Evolutionary conservation across 2,888 invertebrate genomes (phyloP), one percentile per base, ranked within the genome.

Genomic region (Poecilobothrus nobilitatus): DNA sequence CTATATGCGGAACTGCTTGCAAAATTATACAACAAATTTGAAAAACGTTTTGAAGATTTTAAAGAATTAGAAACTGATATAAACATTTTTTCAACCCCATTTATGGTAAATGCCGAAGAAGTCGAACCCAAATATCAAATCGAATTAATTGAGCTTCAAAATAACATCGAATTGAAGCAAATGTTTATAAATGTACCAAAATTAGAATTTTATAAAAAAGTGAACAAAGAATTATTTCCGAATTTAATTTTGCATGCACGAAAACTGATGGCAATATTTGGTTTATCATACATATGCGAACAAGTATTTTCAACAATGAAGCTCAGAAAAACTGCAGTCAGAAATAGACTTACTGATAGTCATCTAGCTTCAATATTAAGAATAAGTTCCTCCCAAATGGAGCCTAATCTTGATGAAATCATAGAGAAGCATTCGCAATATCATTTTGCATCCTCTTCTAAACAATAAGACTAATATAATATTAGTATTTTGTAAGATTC

Each of bases 151-250:
- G n/a, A n/a, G n/a, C n/a, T n/a, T n/a, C n/a, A n/a, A n/a, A n/a
- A n/a, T n/a, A n/a, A n/a, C n/a, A n/a, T n/a, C n/a, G n/a, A n/a
- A n/a, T n/a, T n/a, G n/a, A n/a, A 62, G 12, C 62, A 62, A 62
- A 21, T 62, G 62, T 62, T 62, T 62, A 62, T 62, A 62, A 64
- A 64, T 64, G 64, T 64, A 64, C 64, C 63, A 64, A 64, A 64
- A 64, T 64, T 64, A 7, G 33, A 64, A 64, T 64, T 64, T 64
- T 64, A 64, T 64, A 64, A 64, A 64, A 64, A 64, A 64, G 33
- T 64, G 21, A 15, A 33, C 64, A 64, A 64, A 64, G 64, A 64
- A 3, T 62, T 62, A 62, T 62, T 62, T 62, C 62, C 62, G 62
- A 22, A 62, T 62, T 62, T 62, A 62, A 62, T 62, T 62, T 62